Evolutionary conservation across 2,888 invertebrate genomes (phyloP), one percentile per base, ranked within the genome.

Genomic region (Cerceris rybyensis): DNA sequence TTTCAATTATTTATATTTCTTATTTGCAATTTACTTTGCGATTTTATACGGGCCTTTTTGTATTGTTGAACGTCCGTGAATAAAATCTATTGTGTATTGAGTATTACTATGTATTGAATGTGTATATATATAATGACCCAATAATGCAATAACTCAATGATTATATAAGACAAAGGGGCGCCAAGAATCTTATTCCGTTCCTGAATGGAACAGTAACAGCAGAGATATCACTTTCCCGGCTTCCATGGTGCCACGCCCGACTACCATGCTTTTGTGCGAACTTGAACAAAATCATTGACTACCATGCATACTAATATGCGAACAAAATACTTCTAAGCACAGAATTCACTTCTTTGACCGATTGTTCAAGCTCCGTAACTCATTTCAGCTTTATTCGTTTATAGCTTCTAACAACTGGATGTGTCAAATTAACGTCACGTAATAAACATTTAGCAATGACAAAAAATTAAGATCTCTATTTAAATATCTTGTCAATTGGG

Each of bases 221-320:
- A 57, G 75, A 84, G 75, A 85, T 85, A 87, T 87, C 83, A 87
- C 86, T 87, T 88, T 88, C 88, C 82, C 87, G 81, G 84, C 86
- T 88, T 86, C 87, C 84, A 75, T 86, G 71, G 71, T 76, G 84
- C 87, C 88, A 88, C 87, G 80, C 88, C 86, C 86, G 82, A 54
- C 71, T 64, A 61, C 28, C 63, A 54, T 70, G 60, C 67, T 80
- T 84, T 71, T 84, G 57, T 58, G 78, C 80, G 75, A 84, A 70
- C 59, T 83, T 67, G 67, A 73, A 78, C 58, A 67, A 71, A 79
- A 73, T 65, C 17, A 57, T 43, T 52, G 11, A 39, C 67, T 43
- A 13, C 55, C 52, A 43, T 28, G 78, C 72, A 78, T 72, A 68
- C 64, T 61, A 68, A 71, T 59, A 39, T n/a, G 16, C 9, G 7